Evolutionary conservation across 1,140 invertebrate genomes (phyloP), one percentile per base, ranked within the genome.

Genomic region (Ruditapes philippinarum): DNA sequence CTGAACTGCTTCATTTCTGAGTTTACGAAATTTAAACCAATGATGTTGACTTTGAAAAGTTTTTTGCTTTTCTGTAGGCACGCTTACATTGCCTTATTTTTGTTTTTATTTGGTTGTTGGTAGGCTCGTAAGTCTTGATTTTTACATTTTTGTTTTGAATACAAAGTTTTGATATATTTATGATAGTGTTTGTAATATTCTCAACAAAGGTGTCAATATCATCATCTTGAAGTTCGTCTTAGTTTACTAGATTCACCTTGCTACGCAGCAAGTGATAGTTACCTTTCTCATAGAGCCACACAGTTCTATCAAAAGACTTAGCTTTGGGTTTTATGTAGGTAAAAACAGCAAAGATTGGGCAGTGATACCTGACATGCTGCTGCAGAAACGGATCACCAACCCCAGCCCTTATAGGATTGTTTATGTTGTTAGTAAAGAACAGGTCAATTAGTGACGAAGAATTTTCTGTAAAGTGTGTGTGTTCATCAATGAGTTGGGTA

Each of bases 111-210:
- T 19, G 17, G 19, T 19, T n/a, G 19, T 19, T n/a, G 5, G n/a
- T 19, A 38, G 42, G 70, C 22, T 74, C 70, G 38, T 74, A 38
- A 11, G 70, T 22, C 9, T 36, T 28, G 11, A 74, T 40, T 25
- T n/a, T 36, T 11, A 74, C 70, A 74, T 22, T 25, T 74, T 74
- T 74, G 17, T 74, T 74, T 33, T 28, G 70, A 74, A 74, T 74
- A 31, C 70, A 74, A 19, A 22, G 22, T 19, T 74, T 74, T 38
- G 70, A 38, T 22, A 31, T 9, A 40, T 74, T 17, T 11, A 74
- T 22, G 31, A 74, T 74, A 74, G 31, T 31, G 17, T 74, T 74
- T 11, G 70, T 36, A 25, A 74, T 74, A 25, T 74, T 74, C 12
- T 2, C 38, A 3, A 45, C 38, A 74, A 38, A 74, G n/a, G 12